Conservation (phyloP, 2,797 vertebrate species). For the Pempheris klunzingeri region DNA sequence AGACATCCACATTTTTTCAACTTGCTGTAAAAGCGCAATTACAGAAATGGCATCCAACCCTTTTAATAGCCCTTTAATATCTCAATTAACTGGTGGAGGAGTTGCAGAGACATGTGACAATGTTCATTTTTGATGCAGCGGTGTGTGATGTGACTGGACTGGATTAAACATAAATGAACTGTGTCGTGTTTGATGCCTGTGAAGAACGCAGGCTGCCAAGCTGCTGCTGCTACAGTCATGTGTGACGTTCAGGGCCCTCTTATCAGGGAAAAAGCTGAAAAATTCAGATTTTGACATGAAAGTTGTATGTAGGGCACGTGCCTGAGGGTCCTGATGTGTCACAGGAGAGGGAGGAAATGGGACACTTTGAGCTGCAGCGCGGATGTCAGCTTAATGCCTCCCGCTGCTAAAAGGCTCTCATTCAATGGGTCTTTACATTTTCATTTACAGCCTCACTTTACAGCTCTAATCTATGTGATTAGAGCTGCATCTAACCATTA, state of each 20-base stretch:
- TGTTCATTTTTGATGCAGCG: neutral
- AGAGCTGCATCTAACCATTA: neutral
- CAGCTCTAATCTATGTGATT: neutral
- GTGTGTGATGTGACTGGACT: neutral
- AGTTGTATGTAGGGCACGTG: constrained; percentile 63
- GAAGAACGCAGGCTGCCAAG: neutral
- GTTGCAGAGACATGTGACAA: neutral
- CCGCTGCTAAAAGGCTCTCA: constrained; percentile 1
- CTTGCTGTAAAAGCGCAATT: neutral
- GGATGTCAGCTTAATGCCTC: constrained; percentile 11
- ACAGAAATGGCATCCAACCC: neutral
- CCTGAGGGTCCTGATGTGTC: constrained; percentile 54
- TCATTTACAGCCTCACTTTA: constrained; percentile 4
- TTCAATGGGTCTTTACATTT: neutral
- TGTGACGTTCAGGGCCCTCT: constrained; percentile 4
- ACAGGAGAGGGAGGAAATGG: constrained; percentile 50
- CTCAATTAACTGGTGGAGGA: neutral
- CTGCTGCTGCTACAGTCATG: neutral
- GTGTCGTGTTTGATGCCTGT: neutral
- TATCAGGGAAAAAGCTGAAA: constrained; percentile 23
- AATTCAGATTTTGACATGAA: constrained; percentile 48
- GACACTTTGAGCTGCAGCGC: constrained; percentile 26
- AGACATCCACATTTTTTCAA: neutral
- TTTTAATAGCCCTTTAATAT: too few relatives aligned
- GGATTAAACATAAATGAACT: neutral